Conservation (phyloP, 2,797 vertebrate genomes). For the Coranthus polyacanthus region DNA sequence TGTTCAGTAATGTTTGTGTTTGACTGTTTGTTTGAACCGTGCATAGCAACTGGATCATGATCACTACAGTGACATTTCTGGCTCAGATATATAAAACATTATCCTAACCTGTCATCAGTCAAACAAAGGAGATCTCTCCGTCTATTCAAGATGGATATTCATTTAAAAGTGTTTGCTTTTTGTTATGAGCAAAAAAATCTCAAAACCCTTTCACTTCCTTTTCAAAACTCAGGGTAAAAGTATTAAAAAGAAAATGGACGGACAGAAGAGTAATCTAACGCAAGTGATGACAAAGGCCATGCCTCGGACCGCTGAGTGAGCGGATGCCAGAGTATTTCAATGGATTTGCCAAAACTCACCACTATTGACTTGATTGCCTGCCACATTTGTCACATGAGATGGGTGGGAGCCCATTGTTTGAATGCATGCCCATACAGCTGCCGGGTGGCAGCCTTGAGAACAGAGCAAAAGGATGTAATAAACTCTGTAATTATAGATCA, state of each 20-base stretch:
- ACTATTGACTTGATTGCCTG: slow-evolving; percentile 7
- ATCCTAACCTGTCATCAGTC: background rate
- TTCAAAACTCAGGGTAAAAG: slow-evolving; percentile 1
- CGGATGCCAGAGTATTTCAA: background rate
- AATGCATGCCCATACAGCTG: slow-evolving; percentile 48
- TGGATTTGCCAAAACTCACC: slow-evolving; percentile 27
- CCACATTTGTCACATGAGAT: slow-evolving; percentile 36
- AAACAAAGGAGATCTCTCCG: background rate
- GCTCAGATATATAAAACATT: too few relatives aligned
- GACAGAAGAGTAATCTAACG: background rate
- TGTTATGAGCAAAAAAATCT: slow-evolving; percentile 8
- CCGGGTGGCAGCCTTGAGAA: slow-evolving; percentile 12
- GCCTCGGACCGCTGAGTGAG: background rate
- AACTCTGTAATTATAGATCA: background rate
- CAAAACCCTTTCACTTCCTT: slow-evolving; percentile 12
- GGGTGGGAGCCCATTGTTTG: slow-evolving; percentile 15
- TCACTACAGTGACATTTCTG: too few relatives aligned
- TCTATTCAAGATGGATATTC: background rate
- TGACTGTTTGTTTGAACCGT: too few relatives aligned
- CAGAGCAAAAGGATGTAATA: slow-evolving; percentile 22
- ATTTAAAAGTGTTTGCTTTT: slow-evolving; percentile 12
- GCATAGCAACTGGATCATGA: too few relatives aligned
- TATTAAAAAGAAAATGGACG: slow-evolving; percentile 4
- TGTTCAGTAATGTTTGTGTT: too few relatives aligned
- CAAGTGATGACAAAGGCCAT: background rate